Evolutionary conservation across 2,888 invertebrate genomes (phyloP), one percentile per base, ranked within the genome.

Genomic region (Sylvicola fuscatus): DNA sequence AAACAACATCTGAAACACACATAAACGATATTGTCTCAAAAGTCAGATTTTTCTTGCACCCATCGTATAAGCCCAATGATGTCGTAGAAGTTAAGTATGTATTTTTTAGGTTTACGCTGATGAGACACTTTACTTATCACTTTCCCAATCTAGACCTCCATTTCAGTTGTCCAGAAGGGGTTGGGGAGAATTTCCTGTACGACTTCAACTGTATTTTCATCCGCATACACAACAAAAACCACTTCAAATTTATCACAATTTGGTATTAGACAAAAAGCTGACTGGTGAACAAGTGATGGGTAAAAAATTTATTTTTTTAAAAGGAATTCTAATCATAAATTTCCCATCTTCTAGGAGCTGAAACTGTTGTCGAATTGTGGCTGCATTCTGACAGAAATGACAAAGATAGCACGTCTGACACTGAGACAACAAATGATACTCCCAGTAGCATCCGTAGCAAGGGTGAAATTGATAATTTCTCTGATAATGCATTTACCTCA

Each of bases 161-260:
- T 90, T 80, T 63, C 82, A 86, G 57, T 54, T 90, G 38, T 72
- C 79, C 0, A 65, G 86, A 27, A 69, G 83, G 39, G 90, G 90
- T 13, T 90, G 90, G 90, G 90, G 90, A 10, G 89, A 90, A 61
- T 90, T 90, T 60, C 82, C 83, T 0, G 66, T 87, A 4, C 61
- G 78, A 35, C 66, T 87, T 3, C 80, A 83, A 52, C 61, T 90
- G 2, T 78, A 77, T 54, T 90, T 90, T 52, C 59, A 66, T 4
- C 61, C 68, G 28, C 72, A 77, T 37, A 53, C 63, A 6, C 55
- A 73, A 12, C 83, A 89, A 53, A 76, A 82, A 40, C 80, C 84
- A 0, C 70, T 82, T 17, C 72, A 78, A 44, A 60, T 90, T 11
- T 69, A 79, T 36, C 90, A 90, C 55, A 68, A 72, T 45, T 64